phyloP scores from a whole-genome alignment of 2,888 invertebrate genomes.

The Auanema freiburgensis region DNA sequence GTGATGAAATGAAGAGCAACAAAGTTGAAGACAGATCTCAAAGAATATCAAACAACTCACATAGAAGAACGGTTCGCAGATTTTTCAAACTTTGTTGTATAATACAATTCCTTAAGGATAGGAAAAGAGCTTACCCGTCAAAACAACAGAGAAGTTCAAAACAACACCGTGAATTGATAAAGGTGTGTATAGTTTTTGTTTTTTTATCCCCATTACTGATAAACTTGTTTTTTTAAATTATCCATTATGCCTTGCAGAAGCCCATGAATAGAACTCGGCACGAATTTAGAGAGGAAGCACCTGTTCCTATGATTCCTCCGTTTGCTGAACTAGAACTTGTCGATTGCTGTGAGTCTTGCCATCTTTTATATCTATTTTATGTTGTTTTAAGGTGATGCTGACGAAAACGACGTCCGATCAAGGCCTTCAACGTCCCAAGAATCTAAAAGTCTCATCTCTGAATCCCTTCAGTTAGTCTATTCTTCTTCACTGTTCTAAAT shows the following conservation, averaged over 20 bases:
- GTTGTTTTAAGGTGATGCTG: constrained; percentile 9
- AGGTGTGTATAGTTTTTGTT: too few relatives aligned
- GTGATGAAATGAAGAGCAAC: constrained; percentile 11
- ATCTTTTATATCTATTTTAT: background rate
- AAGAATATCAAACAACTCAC: background rate
- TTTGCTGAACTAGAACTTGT: constrained; percentile 9
- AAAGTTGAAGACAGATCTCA: background rate
- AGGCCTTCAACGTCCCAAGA: constrained; percentile 1
- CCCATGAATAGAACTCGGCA: too few relatives aligned
- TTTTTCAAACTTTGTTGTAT: too few relatives aligned
- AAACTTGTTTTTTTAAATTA: too few relatives aligned
- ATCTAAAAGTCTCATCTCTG: background rate
- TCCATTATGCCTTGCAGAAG: too few relatives aligned
- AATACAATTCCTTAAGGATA: too few relatives aligned
- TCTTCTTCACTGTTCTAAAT: background rate
- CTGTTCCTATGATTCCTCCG: background rate
- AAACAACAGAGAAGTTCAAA: too few relatives aligned
- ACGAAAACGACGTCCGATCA: background rate
- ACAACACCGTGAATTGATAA: too few relatives aligned
- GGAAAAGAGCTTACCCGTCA: too few relatives aligned
- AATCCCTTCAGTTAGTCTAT: constrained; percentile 7
- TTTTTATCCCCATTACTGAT: too few relatives aligned
- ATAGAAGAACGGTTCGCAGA: background rate
- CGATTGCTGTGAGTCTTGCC: constrained; percentile 28
- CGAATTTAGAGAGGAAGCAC: too few relatives aligned